Evolutionary conservation across 2,888 invertebrate genomes (phyloP).

Genomic region (Drosophila tanythrix): DNA sequence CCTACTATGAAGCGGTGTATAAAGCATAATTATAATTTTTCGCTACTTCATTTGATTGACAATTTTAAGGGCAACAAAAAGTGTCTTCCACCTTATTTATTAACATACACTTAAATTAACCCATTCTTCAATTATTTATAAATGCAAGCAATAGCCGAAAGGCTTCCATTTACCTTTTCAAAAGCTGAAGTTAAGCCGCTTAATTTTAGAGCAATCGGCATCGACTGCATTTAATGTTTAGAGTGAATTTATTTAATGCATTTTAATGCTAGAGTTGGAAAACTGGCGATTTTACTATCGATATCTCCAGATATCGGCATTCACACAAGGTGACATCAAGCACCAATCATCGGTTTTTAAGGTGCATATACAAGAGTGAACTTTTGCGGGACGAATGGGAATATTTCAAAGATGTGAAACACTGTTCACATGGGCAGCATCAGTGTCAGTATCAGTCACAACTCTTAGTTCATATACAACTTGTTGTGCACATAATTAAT

Average conservation of each 20-base stretch:
- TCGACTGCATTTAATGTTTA: not conserved
- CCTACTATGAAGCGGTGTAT: not conserved
- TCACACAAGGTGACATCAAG: not conserved
- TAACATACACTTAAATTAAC: not conserved
- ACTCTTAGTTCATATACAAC: not conserved
- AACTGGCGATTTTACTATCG: not conserved
- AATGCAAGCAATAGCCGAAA: not conserved
- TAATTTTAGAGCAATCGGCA: not conserved
- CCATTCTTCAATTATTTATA: not conserved
- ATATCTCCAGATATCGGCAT: not conserved
- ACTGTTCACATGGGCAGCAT: not conserved
- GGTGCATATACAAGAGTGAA: not conserved
- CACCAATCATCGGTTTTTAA: not conserved
- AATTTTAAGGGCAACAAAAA: not conserved
- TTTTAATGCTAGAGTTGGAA: constrained; percentile 4
- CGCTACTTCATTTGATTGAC: not conserved
- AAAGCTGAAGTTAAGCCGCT: not conserved
- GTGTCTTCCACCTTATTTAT: not conserved
- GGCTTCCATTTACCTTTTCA: constrained; percentile 3
- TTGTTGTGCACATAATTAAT: not conserved
- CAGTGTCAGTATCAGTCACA: not conserved
- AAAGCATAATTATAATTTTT: not conserved
- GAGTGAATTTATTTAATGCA: not conserved
- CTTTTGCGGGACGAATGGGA: not conserved
- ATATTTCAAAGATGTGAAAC: not conserved